Base-by-base conservation (phyloP, 1,140 invertebrate species). In the Drosophila quadrilineata region DNA sequence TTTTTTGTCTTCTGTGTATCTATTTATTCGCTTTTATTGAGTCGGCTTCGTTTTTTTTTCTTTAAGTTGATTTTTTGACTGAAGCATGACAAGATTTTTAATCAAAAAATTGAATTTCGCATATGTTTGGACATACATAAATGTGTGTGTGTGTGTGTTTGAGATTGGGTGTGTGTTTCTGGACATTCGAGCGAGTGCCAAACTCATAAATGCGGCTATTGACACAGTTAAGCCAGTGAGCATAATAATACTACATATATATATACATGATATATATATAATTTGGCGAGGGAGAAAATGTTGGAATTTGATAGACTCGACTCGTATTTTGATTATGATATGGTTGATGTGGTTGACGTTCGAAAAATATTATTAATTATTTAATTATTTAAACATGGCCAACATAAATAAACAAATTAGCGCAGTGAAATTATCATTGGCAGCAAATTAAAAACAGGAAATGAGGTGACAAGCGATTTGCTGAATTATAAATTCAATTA, bases 81-180 rank as follows among this genome's bases (percentile, higher is more conserved):
- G 79, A 84, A 85, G 74, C 79, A 77, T 84, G 79, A 85, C 79
- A 79, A 75, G 71, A 71, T 84, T 85, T 84, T 84, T 64, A 84
- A 84, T 85, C 80, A 85, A 85, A n/a, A n/a, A n/a, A 74, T 17
- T 79, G 58, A 75, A 71, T 75, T 74, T 71, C 49, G 66, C 40
- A 69, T 58, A 38, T 29, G 24, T 21, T 14, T 9, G n/a, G 3
- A 12, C 3, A 45, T 21, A 43, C n/a, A 21, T 19, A 3, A 8
- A 36, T 22, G 9, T 41, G 3, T n/a, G n/a, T n/a, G n/a, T n/a
- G n/a, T 17, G 3, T 26, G 19, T 45, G 19, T n/a, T n/a, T n/a
- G n/a, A n/a, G n/a, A n/a, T n/a, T n/a, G n/a, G n/a, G n/a, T n/a
- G n/a, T n/a, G n/a, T n/a, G n/a, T n/a, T n/a, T n/a, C 3, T 54